These are phyloP conservation scores for Willisornis vidua DNA, from an alignment of 2,113 vertebrate genomes.

Conservation along the genomic window DNA sequence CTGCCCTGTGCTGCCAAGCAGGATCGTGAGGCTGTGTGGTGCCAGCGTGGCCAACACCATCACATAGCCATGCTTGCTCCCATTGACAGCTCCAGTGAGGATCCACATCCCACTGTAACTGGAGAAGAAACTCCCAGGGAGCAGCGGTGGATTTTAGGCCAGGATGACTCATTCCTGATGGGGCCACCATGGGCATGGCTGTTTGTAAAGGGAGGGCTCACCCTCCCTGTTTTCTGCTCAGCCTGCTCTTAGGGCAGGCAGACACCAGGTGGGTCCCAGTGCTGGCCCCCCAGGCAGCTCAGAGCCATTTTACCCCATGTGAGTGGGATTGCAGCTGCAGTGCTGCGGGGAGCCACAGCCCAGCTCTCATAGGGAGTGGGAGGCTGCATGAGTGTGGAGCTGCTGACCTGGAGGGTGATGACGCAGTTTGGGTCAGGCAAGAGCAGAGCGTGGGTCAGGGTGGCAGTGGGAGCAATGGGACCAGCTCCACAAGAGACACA, in stretches of 20 bases:
- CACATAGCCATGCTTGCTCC: background rate
- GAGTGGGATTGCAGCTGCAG: background rate
- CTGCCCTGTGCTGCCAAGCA: background rate
- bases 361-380: fast-evolving
- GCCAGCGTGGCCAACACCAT: background rate
- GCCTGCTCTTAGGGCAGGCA: background rate
- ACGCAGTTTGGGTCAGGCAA: background rate
- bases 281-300: background rate
- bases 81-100: fast-evolving
- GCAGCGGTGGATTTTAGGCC: background rate
- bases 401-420: background rate
- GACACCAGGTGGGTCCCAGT: background rate
- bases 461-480: background rate
- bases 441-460: background rate
- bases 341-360: background rate
- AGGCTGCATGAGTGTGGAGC: background rate
- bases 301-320: background rate
- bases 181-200: fast-evolving
- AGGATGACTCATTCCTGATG: background rate
- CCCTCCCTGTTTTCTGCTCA: background rate
- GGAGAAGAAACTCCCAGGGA: background rate
- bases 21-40: background rate
- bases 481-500: constrained; percentile 9
- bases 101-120: background rate
- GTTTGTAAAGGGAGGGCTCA: background rate